phyloP scores from a whole-genome alignment of 2,113 vertebrate species.

The Paralichthys olivaceus region DNA sequence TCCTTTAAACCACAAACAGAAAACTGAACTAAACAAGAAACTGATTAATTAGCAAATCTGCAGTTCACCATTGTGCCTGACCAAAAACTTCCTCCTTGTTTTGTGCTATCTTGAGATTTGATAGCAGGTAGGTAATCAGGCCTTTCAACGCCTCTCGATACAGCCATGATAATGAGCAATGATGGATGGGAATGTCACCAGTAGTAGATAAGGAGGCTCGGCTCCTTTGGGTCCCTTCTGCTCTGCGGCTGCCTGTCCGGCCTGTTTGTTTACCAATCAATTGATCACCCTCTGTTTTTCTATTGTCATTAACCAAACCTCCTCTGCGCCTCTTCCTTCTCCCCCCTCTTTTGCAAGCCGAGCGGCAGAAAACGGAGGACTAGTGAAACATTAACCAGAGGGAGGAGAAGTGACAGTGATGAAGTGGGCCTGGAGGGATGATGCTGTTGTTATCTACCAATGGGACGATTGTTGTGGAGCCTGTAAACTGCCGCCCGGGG shows the following conservation, averaged over 20 bases:
- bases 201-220: conserved; percentile 61
- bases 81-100: not conserved
- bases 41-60: no score
- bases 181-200: conserved; percentile 71
- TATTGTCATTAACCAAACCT: conserved; percentile 75
- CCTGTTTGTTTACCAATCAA: conserved; percentile 79
- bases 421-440: conserved; percentile 77
- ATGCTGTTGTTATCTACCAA: conserved; percentile 75
- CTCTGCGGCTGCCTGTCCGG: conserved; percentile 32
- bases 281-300: conserved; percentile 75
- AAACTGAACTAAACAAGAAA: not conserved
- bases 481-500: conserved; percentile 75
- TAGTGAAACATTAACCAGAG: conserved; percentile 83
- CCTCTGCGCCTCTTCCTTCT: conserved; percentile 42
- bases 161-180: conserved; percentile 67
- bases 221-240: conserved; percentile 38
- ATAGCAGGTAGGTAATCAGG: conserved; percentile 13
- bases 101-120: conserved; percentile 3
- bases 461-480: conserved; percentile 74
- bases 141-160: conserved; percentile 33
- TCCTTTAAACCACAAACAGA: not conserved
- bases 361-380: conserved; percentile 44
- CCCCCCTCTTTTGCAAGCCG: conserved; percentile 23
- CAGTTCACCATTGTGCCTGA: not conserved
- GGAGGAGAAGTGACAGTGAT: conserved; percentile 75